These are phyloP conservation scores for Neoaliturus tenellus DNA, from an alignment of 2,888 invertebrate species.

Conservation along the genomic window DNA sequence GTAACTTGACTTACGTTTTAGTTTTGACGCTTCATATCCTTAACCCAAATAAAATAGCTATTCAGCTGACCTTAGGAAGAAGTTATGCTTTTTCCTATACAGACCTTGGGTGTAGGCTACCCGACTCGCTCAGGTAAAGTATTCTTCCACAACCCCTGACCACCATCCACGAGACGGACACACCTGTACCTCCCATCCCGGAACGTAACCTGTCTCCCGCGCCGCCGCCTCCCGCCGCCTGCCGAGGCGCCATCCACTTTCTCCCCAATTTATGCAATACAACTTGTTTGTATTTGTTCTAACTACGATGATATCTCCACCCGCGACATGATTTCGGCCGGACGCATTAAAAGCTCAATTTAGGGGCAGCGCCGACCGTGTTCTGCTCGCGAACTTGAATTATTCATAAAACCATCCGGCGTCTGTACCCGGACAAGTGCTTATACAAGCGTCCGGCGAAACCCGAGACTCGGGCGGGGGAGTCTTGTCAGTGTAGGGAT, in stretches of 20 bases:
- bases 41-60: no score
- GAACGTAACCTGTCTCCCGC: background rate
- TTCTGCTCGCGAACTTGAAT: constrained; percentile 30
- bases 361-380: background rate
- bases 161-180: no score
- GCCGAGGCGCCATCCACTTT: background rate
- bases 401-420: constrained; percentile 31
- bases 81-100: no score
- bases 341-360: constrained; percentile 16
- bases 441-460: background rate
- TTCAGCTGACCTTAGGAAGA: no score
- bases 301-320: background rate
- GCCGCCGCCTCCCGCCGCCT: background rate
- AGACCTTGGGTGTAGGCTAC: no score
- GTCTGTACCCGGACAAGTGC: constrained; percentile 9
- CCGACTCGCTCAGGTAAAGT: no score
- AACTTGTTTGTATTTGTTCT: constrained; percentile 15
- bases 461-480: background rate
- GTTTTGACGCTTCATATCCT: no score
- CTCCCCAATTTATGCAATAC: constrained; percentile 32
- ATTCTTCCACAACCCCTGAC: no score
- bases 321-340: background rate
- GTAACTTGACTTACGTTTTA: no score
- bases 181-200: background rate
- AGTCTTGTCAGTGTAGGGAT: background rate